A percentile compares a stretch with the other conserved stretches of the same genome.
Evolutionary conservation across 2,888 invertebrate genomes (phyloP).

Genomic region (Hypercompe scribonia): DNA sequence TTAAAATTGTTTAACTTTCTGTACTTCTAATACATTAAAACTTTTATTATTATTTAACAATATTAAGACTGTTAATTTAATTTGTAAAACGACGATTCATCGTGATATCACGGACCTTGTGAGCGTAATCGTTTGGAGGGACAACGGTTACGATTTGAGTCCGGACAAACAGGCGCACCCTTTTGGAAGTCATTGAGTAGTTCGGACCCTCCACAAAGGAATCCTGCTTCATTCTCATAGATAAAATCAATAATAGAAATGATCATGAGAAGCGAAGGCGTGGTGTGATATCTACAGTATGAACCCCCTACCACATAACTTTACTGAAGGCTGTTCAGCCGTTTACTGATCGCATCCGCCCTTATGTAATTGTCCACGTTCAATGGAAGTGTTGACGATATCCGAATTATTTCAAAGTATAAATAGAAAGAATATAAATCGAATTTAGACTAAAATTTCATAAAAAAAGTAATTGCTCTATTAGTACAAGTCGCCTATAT

Average conservation of each 20-base stretch:
- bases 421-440: too few relatives aligned
- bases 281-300: background rate
- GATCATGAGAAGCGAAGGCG: background rate
- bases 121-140: background rate
- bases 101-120: background rate
- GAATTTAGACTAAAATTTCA: too few relatives aligned
- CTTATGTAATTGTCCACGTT: background rate
- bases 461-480: too few relatives aligned
- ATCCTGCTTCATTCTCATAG: background rate
- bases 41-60: too few relatives aligned
- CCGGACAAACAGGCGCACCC: background rate
- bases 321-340: background rate
- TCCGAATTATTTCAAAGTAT: too few relatives aligned
- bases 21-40: too few relatives aligned
- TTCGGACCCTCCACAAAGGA: background rate
- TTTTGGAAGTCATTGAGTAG: background rate
- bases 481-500: too few relatives aligned
- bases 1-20: too few relatives aligned
- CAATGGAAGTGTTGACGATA: background rate
- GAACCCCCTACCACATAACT: background rate
- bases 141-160: background rate
- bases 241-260: background rate
- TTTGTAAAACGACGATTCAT: too few relatives aligned
- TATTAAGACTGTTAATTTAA: too few relatives aligned
- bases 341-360: background rate